Evolutionary conservation across 2,888 invertebrate species (phyloP).

Genomic region (Torymus aiolomorphi): DNA sequence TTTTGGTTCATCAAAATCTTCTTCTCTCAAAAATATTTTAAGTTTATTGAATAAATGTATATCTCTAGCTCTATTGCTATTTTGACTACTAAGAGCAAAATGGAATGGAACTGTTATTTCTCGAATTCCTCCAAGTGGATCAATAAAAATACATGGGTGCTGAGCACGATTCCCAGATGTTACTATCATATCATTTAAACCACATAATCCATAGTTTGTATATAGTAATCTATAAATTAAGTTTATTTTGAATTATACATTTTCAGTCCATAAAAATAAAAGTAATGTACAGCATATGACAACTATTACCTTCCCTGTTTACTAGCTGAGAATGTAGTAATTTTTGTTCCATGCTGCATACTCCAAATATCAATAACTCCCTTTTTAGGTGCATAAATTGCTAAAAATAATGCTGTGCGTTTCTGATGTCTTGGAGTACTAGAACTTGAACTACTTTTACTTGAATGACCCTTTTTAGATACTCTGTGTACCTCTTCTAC

Average conservation of each 20-base stretch:
- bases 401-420: conserved; percentile 86
- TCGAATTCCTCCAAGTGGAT: conserved; percentile 88
- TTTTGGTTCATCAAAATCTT: conserved; percentile 77
- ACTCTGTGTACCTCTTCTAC: conserved; percentile 78
- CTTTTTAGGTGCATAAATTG: conserved; percentile 94
- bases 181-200: conserved; percentile 78
- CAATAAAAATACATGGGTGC: conserved; percentile 87
- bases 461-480: conserved; percentile 48
- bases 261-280: conserved; percentile 1
- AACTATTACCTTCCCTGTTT: conserved; percentile 82
- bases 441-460: conserved; percentile 56
- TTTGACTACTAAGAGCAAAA: conserved; percentile 90
- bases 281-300: neutral
- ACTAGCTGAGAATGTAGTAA: conserved; percentile 93
- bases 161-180: conserved; percentile 77
- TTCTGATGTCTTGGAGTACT: conserved; percentile 70
- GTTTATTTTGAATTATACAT: conserved; percentile 11
- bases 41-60: conserved; percentile 89
- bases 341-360: conserved; percentile 91
- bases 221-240: conserved; percentile 80
- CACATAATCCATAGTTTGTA: conserved; percentile 88
- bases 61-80: conserved; percentile 91
- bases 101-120: conserved; percentile 93
- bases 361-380: conserved; percentile 96
- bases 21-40: conserved; percentile 81